Conservation (phyloP, 2,888 invertebrate species). For the Tetragonisca angustula region DNA sequence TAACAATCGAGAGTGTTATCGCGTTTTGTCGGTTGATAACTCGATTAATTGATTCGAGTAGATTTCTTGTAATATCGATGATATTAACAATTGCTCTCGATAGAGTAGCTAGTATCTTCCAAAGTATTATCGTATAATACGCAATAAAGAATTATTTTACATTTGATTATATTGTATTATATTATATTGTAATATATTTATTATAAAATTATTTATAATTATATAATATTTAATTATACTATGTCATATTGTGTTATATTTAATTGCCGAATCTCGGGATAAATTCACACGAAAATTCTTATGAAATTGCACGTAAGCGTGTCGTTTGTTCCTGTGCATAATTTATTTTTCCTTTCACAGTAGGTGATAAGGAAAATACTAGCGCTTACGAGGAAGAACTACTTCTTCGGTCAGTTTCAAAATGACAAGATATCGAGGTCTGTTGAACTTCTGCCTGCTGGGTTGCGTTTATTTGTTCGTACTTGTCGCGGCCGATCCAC, state of each 20-base stretch:
- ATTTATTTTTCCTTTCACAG: background rate
- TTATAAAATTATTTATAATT: no score
- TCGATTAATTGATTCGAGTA: background rate
- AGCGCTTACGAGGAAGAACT: no score
- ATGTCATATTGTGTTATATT: no score
- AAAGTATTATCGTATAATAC: background rate
- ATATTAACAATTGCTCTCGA: background rate
- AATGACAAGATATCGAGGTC: slow-evolving; percentile 1
- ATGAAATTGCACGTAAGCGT: no score
- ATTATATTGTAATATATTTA: no score
- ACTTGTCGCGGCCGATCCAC: slow-evolving; percentile 67
- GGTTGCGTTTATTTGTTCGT: slow-evolving; percentile 23
- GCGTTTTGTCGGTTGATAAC: background rate
- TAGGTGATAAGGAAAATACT: background rate
- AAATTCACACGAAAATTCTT: no score
- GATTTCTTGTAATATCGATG: background rate
- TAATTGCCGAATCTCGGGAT: no score
- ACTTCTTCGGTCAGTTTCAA: background rate
- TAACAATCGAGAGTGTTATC: background rate
- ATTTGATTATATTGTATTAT: no score
- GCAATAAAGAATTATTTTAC: no score
- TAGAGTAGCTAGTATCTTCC: background rate
- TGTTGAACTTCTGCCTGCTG: slow-evolving; percentile 13
- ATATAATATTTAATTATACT: no score
- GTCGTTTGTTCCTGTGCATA: no score